Evolutionary conservation across 2,113 vertebrate genomes (phyloP), one percentile per base, ranked within the genome.

Genomic region (Verasper variegatus): DNA sequence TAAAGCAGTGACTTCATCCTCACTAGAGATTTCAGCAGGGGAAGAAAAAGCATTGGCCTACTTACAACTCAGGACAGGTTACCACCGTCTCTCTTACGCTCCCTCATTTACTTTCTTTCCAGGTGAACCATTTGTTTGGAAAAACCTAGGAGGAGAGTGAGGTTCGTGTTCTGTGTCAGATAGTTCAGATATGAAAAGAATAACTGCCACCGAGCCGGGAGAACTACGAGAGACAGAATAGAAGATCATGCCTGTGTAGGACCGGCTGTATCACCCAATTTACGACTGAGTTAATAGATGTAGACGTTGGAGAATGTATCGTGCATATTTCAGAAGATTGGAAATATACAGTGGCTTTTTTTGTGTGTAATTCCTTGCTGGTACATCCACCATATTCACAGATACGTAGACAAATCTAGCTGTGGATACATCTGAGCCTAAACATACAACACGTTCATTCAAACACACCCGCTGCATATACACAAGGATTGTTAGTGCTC

Each of bases 51-150:
- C 1, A 8, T n/a, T 89, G 85, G 63, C 88, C 86, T 90, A 90
- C 74, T 84, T 91, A 78, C 58, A 47, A 68, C 61, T 74, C 74
- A 67, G 70, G 71, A 71, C 74, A 78, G 65, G 67, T 85, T 82
- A 58, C 17, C 45, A n/a, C 42, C 3, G 35, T 62, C 71, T 71
- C 73, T 69, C 40, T 17, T 5, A 15, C 63, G 11, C 70, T 75
- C 40, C 15, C 40, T 51, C 31, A 42, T 78, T 56, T 37, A 17
- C 24, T 73, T 73, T 76, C 49, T 66, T 56, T 54, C 8, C 11
- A 64, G 42, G 15, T 13, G 0, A 64, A 74, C 17, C 0, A 5
- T 63, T 61, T 35, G 35, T 62, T 7, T 3, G 31, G 49, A 23
- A 61, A 61, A 23, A 26, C 20, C 15, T 17, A 24, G 5, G 62